Evolutionary conservation across 2,113 vertebrate species (phyloP).

Genomic region (Lagopus muta): DNA sequence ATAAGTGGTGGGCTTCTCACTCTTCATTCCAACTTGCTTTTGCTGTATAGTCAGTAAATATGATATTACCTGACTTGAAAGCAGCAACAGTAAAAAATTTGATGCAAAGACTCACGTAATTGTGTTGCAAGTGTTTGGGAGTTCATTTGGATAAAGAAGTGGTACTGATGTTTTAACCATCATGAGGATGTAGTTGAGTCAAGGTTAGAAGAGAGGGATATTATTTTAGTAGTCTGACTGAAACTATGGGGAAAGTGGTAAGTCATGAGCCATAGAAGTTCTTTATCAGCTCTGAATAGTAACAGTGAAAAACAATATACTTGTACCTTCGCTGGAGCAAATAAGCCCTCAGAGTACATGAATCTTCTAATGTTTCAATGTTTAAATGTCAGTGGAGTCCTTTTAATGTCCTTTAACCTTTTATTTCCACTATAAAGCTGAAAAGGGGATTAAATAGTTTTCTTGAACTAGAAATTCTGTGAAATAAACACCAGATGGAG

Average conservation of each 20-base stretch:
- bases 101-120: neutral
- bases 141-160: neutral
- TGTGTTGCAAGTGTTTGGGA: neutral
- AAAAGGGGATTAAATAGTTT: neutral
- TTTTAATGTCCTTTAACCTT: neutral
- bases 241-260: rapidly evolving
- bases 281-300: neutral
- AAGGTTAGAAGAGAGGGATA: neutral
- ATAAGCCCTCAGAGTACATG: neutral
- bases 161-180: neutral
- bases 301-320: neutral
- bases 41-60: neutral
- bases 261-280: neutral
- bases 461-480: neutral
- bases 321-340: neutral
- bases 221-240: neutral
- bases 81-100: neutral
- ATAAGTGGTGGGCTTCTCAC: neutral
- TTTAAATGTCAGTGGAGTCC: neutral
- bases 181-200: neutral
- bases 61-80: neutral
- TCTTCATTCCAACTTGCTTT: neutral
- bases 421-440: neutral
- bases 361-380: neutral
- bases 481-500: slow-evolving; percentile 58